These are phyloP conservation scores for Alosa sapidissima DNA, from an alignment of 2,797 vertebrate species.

Conservation along the genomic window DNA sequence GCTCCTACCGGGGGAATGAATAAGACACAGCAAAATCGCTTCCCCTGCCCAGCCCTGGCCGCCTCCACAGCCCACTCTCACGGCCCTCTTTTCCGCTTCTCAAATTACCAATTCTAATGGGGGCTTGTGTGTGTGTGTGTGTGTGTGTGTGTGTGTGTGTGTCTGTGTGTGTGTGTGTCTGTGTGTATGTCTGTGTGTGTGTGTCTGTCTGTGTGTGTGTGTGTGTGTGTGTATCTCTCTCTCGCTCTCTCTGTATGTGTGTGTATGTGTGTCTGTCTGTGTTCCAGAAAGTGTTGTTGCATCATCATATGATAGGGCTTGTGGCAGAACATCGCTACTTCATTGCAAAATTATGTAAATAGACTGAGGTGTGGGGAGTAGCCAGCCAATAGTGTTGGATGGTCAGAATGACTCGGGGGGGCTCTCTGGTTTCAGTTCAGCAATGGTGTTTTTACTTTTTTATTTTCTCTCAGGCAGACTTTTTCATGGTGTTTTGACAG, in stretches of 20 bases:
- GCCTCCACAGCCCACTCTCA: background rate
- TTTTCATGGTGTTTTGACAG: background rate
- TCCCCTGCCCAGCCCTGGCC: background rate
- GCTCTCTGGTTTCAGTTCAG: too few relatives aligned
- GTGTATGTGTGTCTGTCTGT: background rate
- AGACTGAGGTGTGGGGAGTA: background rate
- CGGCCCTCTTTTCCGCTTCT: background rate
- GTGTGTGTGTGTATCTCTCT: background rate
- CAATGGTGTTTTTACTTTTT: too few relatives aligned
- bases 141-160: background rate
- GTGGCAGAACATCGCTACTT: background rate
- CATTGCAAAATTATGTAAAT: background rate
- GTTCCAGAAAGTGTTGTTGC: constrained; percentile 2
- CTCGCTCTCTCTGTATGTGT: background rate
- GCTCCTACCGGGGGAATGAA: background rate
- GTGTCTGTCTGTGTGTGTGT: background rate
- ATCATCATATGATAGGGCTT: background rate
- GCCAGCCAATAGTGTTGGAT: background rate
- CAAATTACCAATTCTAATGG: background rate
- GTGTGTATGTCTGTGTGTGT: too few relatives aligned
- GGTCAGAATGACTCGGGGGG: too few relatives aligned
- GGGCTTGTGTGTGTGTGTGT: background rate
- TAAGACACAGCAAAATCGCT: constrained; percentile 10
- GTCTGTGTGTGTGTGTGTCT: background rate
- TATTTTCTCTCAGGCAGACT: too few relatives aligned